A percentile compares a stretch with the other conserved stretches of the same genome.
These are phyloP conservation scores for Motacilla tschutschensis DNA, from an alignment of 2,113 vertebrate species.

Conservation along the genomic window DNA sequence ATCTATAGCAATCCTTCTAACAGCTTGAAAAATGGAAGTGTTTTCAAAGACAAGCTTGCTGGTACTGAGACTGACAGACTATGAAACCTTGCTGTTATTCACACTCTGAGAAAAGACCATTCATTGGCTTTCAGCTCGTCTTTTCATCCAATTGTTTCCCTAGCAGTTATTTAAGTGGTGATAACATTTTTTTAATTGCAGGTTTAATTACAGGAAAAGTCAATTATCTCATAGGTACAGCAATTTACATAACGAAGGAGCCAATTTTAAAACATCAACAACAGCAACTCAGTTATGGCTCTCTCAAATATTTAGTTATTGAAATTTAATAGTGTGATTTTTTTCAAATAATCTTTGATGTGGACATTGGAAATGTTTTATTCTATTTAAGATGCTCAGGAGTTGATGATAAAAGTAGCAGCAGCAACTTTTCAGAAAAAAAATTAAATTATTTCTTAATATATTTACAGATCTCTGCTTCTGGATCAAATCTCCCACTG, in stretches of 20 bases:
- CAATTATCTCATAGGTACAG: conserved; percentile 4
- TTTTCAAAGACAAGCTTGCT: conserved; percentile 66
- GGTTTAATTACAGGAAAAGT: conserved; percentile 49
- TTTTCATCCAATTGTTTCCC: conserved; percentile 55
- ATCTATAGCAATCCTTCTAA: conserved; percentile 68
- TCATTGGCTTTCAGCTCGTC: conserved; percentile 33
- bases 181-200: conserved; percentile 40
- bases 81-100: conserved; percentile 60
- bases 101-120: conserved; percentile 45
- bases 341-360: not conserved
- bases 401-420: not conserved
- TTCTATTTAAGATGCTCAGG: not conserved
- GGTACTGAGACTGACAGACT: conserved; percentile 57
- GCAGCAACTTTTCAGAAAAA: not conserved
- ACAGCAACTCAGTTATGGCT: not conserved
- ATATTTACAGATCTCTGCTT: not conserved
- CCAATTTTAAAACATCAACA: not conserved
- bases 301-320: conserved; percentile 11
- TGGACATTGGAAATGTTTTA: not conserved
- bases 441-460: not conserved
- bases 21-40: conserved; percentile 68
- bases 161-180: conserved; percentile 19
- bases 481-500: not conserved
- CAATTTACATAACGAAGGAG: not conserved
- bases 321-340: not conserved